Percentiles rank a stretch among this genome's conserved stretches.
Conservation (phyloP, 2,888 invertebrate species). For the Ctenicera cuprea region DNA sequence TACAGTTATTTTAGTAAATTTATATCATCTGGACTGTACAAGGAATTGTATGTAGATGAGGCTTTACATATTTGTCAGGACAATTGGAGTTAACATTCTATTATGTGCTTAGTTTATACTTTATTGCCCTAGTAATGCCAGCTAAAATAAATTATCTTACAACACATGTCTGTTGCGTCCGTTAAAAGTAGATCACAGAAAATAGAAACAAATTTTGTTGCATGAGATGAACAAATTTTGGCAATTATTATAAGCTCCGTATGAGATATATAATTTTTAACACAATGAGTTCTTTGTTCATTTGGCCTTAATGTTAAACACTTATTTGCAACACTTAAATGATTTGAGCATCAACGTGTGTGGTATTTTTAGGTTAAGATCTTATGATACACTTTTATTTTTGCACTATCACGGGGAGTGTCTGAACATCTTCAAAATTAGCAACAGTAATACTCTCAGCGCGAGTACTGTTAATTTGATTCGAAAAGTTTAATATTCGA, state of each 20-base stretch:
- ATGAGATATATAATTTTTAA: background rate
- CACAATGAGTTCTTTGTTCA: constrained; percentile 13
- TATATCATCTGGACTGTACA: constrained; percentile 35
- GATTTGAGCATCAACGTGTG: constrained; percentile 19
- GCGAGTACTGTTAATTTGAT: background rate
- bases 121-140: constrained; percentile 40
- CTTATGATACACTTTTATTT: constrained; percentile 9
- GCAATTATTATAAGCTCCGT: background rate
- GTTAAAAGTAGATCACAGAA: background rate
- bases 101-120: constrained; percentile 44
- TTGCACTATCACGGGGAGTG: constrained; percentile 23
- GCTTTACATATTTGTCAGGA: constrained; percentile 48
- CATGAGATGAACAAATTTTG: constrained; percentile 5
- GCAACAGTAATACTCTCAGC: background rate
- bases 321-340: constrained; percentile 25
- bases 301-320: constrained; percentile 8
- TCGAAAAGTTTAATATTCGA: constrained; percentile 5
- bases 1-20: constrained; percentile 48
- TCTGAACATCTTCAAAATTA: constrained; percentile 23
- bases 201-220: background rate
- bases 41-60: constrained; percentile 49
- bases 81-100: constrained; percentile 48
- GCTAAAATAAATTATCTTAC: constrained; percentile 23
- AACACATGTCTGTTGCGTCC: constrained; percentile 13
- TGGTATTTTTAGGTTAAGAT: constrained; percentile 18